Base-by-base conservation (phyloP, 1,140 invertebrate species). In the Drosophila nannoptera region DNA sequence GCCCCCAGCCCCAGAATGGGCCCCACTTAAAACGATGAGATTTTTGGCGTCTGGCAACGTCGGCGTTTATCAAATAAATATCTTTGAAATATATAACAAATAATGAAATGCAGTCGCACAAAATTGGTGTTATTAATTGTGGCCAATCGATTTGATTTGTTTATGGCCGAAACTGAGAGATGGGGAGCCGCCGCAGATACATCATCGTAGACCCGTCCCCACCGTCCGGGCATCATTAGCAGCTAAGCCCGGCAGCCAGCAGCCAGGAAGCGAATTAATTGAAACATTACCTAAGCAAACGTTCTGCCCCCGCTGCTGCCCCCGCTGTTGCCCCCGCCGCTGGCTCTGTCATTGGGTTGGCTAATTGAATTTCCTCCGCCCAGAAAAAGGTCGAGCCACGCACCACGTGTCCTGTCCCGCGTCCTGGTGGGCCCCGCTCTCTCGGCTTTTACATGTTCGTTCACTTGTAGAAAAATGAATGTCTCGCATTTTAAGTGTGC, bases 241-340 rank as follows among this genome's bases (percentile, higher is more conserved):
- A 43, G 50, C 63, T 54, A 67, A n/a, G 6, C 40, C n/a, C 38
- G 45, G 42, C 40, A 33, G 49, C 56, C 40, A 29, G 49, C 64
- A 59, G 11, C 68, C 48, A 76, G 22, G 22, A 22, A 73, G 76
- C 73, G 77, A 86, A 86, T 86, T 86, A 86, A 86, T 86, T 86
- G 81, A 86, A 86, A 86, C 81, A 86, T 86, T 86, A 86, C 81
- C 81, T 86, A 86, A 86, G 81, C 80, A 84, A 86, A 86, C 73
- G 77, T 69, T 55, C 22, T 22, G 22, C 64, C 50, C 48, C 77
- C 43, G 60, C 63, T n/a, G n/a, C n/a, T n/a, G n/a, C n/a, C n/a
- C n/a, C n/a, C n/a, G n/a, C n/a, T n/a, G n/a, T n/a, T 55, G 62
- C 73, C 32, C 5, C n/a, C 40, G 5, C 12, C n/a, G 6, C 40